A percentile compares a stretch with the other conserved stretches of the same genome.
phyloP scores from a whole-genome alignment of 2,797 vertebrate genomes.

The Hippoglossus hippoglossus region DNA sequence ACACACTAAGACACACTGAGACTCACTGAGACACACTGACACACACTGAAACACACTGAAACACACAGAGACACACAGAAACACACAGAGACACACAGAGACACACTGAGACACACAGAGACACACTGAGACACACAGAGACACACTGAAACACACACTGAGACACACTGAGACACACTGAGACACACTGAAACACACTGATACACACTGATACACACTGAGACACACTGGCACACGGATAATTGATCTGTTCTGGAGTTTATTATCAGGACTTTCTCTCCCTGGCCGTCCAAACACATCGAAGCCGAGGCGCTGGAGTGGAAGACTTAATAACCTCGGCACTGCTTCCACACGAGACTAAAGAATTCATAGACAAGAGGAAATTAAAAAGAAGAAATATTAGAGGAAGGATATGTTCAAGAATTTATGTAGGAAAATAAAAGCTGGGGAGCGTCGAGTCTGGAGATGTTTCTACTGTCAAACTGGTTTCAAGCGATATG shows the following conservation, averaged over 20 bases:
- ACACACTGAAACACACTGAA: too few relatives aligned
- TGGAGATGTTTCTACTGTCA: constrained; percentile 8
- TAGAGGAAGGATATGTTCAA: neutral
- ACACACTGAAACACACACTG: too few relatives aligned
- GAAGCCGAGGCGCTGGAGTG: constrained; percentile 4
- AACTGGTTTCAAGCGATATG: neutral
- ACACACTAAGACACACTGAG: too few relatives aligned
- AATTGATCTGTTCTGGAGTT: constrained; percentile 61
- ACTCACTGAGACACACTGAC: too few relatives aligned
- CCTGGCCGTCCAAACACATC: constrained; percentile 58
- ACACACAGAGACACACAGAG: too few relatives aligned
- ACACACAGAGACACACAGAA: too few relatives aligned
- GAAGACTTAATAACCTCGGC: constrained; percentile 31
- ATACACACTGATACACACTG: too few relatives aligned
- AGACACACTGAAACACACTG: too few relatives aligned
- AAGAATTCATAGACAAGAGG: constrained; percentile 16
- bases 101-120: too few relatives aligned
- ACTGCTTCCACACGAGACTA: constrained; percentile 11
- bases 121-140: too few relatives aligned
- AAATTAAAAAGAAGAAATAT: neutral
- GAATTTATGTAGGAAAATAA: constrained; percentile 14
- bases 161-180: too few relatives aligned
- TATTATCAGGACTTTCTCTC: constrained; percentile 57
- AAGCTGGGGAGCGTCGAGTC: neutral
- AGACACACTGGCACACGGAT: constrained; percentile 12